Percentiles rank a stretch among this genome's conserved stretches.
These are phyloP conservation scores for Orchestes rusci DNA, from an alignment of 2,888 invertebrate genomes.

Conservation along the genomic window DNA sequence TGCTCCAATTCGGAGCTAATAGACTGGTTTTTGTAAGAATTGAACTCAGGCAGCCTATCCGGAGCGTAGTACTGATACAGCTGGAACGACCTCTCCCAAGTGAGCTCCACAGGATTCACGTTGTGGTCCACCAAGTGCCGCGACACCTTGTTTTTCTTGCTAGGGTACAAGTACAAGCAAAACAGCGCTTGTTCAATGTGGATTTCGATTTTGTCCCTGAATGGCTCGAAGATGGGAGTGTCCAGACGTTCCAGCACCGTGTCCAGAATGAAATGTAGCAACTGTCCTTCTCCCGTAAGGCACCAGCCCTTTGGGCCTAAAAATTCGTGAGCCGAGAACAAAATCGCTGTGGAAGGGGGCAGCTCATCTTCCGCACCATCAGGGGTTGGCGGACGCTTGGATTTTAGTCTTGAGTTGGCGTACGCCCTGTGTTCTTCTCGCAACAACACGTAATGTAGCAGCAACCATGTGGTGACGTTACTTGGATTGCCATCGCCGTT, in stretches of 20 bases:
- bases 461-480: conserved; percentile 72
- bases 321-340: conserved; percentile 80
- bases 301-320: conserved; percentile 70
- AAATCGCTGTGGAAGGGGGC: conserved; percentile 65
- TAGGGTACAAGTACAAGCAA: conserved; percentile 80
- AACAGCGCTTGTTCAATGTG: conserved; percentile 79
- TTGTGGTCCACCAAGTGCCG: conserved; percentile 70
- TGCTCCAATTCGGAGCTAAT: conserved; percentile 78
- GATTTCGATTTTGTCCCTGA: conserved; percentile 63
- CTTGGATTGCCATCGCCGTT: conserved; percentile 60
- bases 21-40: conserved; percentile 64
- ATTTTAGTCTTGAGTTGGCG: conserved; percentile 43
- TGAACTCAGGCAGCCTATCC: conserved; percentile 71
- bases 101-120: conserved; percentile 58
- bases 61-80: conserved; percentile 78
- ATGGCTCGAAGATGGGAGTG: conserved; percentile 56
- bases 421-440: conserved; percentile 64
- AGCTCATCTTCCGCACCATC: conserved; percentile 49
- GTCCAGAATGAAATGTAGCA: conserved; percentile 72
- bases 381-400: conserved; percentile 31
- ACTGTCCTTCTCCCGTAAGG: conserved; percentile 65
- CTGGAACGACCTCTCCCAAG: conserved; percentile 68
- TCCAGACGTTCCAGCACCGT: conserved; percentile 62
- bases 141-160: conserved; percentile 58
- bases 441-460: conserved; percentile 72